Conservation (phyloP, 2,113 vertebrate species). For the Coptodon bakossiorum region DNA sequence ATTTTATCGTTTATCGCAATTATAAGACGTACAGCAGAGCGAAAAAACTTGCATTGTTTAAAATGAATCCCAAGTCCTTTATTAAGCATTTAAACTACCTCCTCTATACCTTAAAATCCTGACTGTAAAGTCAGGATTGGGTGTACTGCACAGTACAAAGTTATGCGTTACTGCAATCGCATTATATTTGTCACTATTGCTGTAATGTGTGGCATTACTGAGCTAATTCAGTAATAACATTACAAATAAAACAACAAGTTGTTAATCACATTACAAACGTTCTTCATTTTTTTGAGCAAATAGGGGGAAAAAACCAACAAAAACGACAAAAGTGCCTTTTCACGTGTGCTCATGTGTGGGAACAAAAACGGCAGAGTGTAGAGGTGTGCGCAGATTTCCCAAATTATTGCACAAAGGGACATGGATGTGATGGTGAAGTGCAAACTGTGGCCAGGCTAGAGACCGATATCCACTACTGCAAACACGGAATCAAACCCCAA, state of each 20-base stretch:
- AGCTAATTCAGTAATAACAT: background rate
- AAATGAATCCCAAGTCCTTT: background rate
- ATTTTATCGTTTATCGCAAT: background rate
- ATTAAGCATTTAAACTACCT: background rate
- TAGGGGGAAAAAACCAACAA: background rate
- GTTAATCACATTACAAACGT: background rate
- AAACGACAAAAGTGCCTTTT: background rate
- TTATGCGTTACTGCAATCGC: background rate
- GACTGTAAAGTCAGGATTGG: background rate
- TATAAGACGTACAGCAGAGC: constrained; percentile 1
- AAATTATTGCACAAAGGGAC: background rate
- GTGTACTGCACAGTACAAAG: background rate
- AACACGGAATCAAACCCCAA: background rate
- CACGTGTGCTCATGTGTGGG: background rate
- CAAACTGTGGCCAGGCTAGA: background rate
- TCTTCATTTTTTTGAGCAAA: background rate
- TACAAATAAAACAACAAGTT: background rate
- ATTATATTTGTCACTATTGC: background rate
- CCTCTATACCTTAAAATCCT: background rate
- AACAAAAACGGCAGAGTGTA: background rate
- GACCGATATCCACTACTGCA: background rate
- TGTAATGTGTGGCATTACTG: background rate
- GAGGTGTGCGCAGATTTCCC: background rate
- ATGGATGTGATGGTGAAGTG: background rate
- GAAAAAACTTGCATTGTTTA: background rate